Evolutionary conservation across 2,797 vertebrate species (phyloP).

Genomic region (Numenius phaeopus): DNA sequence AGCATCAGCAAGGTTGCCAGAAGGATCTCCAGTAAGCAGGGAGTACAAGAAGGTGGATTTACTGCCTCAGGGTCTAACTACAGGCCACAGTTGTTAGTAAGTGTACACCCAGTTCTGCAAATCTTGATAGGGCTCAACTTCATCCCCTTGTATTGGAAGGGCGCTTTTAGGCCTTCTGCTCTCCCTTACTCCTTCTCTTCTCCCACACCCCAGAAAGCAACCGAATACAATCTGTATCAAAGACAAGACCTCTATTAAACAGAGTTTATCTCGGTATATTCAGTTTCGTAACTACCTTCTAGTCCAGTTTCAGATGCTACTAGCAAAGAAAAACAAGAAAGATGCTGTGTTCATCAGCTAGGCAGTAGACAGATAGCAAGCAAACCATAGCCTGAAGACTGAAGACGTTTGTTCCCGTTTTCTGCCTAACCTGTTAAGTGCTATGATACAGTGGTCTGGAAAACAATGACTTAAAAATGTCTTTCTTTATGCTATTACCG

Average conservation of each 20-base stretch:
- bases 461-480: not conserved
- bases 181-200: not conserved
- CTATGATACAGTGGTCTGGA: not conserved
- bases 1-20: not conserved
- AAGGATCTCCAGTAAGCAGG: not conserved
- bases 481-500: not conserved
- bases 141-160: not conserved
- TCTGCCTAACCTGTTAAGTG: not conserved
- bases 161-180: accelerated
- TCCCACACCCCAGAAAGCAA: not conserved
- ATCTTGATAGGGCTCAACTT: not conserved
- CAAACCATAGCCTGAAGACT: not conserved
- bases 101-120: not conserved
- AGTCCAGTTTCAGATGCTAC: not conserved
- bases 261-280: not conserved
- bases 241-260: not conserved
- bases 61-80: not conserved
- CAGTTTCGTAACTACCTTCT: not conserved
- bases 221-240: not conserved
- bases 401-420: not conserved
- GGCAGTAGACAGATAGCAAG: accelerated
- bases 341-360: not conserved
- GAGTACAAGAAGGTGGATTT: not conserved
- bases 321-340: not conserved
- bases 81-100: not conserved